Base-by-base conservation (phyloP, 64 coral and sea anemone genomes). In the Trachythela sp. region DNA sequence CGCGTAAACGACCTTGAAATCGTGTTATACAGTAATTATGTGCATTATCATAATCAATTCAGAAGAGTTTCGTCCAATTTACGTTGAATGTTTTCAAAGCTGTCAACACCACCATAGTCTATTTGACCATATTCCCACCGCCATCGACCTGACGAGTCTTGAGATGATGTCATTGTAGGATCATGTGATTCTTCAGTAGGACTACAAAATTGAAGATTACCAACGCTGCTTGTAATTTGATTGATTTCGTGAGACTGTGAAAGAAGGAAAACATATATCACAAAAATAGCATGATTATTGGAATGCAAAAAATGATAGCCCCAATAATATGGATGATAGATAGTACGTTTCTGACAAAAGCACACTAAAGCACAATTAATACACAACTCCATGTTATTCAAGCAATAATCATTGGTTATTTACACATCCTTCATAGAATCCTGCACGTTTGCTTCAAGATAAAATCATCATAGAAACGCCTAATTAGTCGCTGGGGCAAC, bases 51-150 rank as follows among this genome's bases (percentile, higher is more conserved):
- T 31, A 13, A 31, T 37, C 13, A 0, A 39, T 36, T 30, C 37
- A 22, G 8, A 4, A 80, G 18, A 10, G 20, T 80, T 80, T 80
- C 75, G 31, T 80, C 9, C 37, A 80, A 30, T 39, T 22, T 80
- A 9, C 75, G 31, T 39, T 29, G 75, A 39, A 80, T 80, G 37
- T 80, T 80, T 20, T 35, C 75, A 35, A 80, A 80, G 37, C 75
- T 35, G 33, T 80, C 75, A 80, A 80, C 30, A 37, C 75, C 75
- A 35, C 20, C 75, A 80, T 80, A 80, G 37, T 80, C 75, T 34
- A 80, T 35, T 39, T 80, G 75, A 80, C 75, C 75, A 80, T 80
- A 80, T 18, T 80, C 75, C 75, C 75, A 80, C 15, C 75, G 75
- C 75, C 33, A 35, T 35, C 37, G 75, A 13, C 75, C 75, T 80